Evolutionary conservation across 2,888 invertebrate genomes (phyloP).

Genomic region (Ophioninae sp.): DNA sequence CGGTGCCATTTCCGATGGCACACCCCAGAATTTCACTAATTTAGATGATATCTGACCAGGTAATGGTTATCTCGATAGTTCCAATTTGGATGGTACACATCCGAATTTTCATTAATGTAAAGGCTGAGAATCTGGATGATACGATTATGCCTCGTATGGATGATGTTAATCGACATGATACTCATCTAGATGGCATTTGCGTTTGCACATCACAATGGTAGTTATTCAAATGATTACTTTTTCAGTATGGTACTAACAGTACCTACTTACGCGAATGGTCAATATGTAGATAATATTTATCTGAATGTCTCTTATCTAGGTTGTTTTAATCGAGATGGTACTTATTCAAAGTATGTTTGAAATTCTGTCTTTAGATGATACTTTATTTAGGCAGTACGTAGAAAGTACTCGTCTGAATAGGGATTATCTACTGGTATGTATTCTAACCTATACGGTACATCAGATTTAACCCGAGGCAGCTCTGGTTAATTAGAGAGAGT

Average conservation of each 20-base stretch:
- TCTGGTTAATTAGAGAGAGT: neutral
- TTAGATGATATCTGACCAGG: neutral
- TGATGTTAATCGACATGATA: neutral
- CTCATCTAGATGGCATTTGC: neutral
- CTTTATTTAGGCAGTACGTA: too few relatives aligned
- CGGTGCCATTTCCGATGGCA: too few relatives aligned
- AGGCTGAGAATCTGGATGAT: neutral
- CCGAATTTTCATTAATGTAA: neutral
- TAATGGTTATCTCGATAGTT: neutral
- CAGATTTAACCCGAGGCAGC: neutral
- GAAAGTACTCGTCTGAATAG: too few relatives aligned
- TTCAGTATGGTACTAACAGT: too few relatives aligned
- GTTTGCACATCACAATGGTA: too few relatives aligned
- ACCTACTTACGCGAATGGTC: neutral
- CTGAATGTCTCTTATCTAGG: too few relatives aligned
- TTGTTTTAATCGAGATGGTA: too few relatives aligned
- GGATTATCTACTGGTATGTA: too few relatives aligned
- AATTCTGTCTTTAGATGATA: too few relatives aligned
- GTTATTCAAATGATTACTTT: too few relatives aligned
- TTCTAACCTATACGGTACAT: neutral
- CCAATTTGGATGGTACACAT: neutral
- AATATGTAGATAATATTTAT: neutral
- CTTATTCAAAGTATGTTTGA: too few relatives aligned
- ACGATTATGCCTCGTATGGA: neutral
- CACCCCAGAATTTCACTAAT: neutral